Base-by-base conservation (phyloP, 2,113 vertebrate species). In the Arvicanthis niloticus region DNA sequence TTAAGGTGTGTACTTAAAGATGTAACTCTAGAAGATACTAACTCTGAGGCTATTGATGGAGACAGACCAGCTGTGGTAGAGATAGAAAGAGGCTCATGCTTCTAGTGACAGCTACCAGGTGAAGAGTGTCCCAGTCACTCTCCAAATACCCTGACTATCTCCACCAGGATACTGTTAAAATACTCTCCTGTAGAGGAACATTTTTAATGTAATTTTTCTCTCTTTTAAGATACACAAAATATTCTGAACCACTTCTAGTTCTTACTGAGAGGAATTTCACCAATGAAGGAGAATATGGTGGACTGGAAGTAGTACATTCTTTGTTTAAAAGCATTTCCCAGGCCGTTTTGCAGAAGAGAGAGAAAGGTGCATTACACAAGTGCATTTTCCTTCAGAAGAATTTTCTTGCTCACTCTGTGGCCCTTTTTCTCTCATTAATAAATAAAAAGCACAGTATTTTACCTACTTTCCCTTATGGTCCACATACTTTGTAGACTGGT, bases 191-290 rank as follows among this genome's bases (percentile, higher is more conserved):
- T 7, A 5, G 87, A 94, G 67, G 90, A 72, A 13, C 81, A 65
- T 95, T 97, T 98, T 97, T 77, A 89, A 81, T 86, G 88, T 94
- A 92, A 82, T 45, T 81, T 0, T 60, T 97, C 67, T 96, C 7
- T 88, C 97, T 19, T 78, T 34, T 92, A 96, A 95, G 82, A 94
- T 65, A 93, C 81, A 29, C 89, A 93, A 96, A 96, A 90, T 93
- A 96, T 65, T 42, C 60, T 37, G 42, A 95, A 29, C 37, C 21
- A 40, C 98, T 97, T 97, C 53, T 70, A 94, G n/a, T 82, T 95
- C 85, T 91, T 1, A n/a, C 56, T 73, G 67, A 76, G 22, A 88
- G 1, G 51, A 93, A 95, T 84, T 96, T 70, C 67, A 91, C 96
- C 96, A 94, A 6, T 94, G 60, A 88, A 88, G 80, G 24, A 96